Conservation (phyloP, 2,797 vertebrate genomes). For the Cirrhinus mrigala region DNA sequence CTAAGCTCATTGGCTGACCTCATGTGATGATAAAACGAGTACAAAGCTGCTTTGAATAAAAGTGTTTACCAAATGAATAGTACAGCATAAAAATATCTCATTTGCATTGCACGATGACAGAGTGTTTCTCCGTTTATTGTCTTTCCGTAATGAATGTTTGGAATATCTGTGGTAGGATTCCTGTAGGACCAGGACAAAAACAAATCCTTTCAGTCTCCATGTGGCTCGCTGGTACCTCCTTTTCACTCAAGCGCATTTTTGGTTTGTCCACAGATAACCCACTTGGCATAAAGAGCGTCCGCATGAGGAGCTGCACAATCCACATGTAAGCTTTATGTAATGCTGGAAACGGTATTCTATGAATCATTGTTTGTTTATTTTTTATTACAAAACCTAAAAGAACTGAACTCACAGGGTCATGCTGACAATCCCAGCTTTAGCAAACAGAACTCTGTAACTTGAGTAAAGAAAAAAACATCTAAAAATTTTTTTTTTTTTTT, state of each 20-base stretch:
- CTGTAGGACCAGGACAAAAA: constrained; percentile 27
- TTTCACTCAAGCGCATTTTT: constrained; percentile 16
- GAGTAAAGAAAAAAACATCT: background rate
- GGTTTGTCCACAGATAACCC: constrained; percentile 44
- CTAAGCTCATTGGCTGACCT: background rate
- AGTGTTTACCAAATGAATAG: background rate
- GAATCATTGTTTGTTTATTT: constrained; percentile 14
- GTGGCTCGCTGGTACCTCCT: constrained; percentile 19
- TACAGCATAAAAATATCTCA: background rate
- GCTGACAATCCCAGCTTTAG: background rate
- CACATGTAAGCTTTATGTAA: constrained; percentile 55
- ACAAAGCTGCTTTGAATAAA: background rate
- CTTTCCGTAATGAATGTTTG: constrained; percentile 33
- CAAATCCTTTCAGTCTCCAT: constrained; percentile 18
- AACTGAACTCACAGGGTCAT: background rate
- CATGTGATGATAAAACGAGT: background rate
- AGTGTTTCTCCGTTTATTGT: background rate
- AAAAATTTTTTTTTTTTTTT: background rate
- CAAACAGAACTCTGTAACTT: background rate
- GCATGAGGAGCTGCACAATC: background rate
- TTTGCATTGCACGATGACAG: constrained; percentile 4
- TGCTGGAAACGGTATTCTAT: background rate
- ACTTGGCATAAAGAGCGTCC: constrained; percentile 6
- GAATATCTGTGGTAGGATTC: constrained; percentile 40
- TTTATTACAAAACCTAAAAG: constrained; percentile 10